Conservation (phyloP, 2,797 vertebrate genomes). For the Podarcis lilfordi region DNA sequence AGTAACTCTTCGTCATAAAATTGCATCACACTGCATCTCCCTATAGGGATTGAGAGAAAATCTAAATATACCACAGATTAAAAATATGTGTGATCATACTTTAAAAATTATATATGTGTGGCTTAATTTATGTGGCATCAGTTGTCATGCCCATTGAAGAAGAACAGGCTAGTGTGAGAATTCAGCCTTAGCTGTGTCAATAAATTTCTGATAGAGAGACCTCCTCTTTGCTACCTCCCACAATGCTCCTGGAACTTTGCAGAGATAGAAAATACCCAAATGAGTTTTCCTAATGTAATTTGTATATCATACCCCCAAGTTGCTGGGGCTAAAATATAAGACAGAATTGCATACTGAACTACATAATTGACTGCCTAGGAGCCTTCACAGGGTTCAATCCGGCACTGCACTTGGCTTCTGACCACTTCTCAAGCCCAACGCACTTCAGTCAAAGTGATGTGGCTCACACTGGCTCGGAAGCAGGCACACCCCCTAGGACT, state of each 20-base stretch:
- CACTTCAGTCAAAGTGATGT: no score
- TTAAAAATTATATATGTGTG: no score
- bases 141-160: not conserved
- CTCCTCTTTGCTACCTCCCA: not conserved
- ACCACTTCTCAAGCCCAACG: no score
- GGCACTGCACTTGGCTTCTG: no score
- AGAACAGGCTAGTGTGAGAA: not conserved
- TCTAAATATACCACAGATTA: not conserved
- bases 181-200: not conserved
- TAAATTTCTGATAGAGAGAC: not conserved
- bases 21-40: conserved; percentile 40
- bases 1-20: conserved; percentile 59
- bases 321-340: not conserved
- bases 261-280: not conserved
- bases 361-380: not conserved
- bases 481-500: no score
- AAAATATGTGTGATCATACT: no score
- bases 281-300: not conserved
- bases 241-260: not conserved
- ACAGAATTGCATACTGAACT: not conserved
- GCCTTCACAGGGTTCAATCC: no score
- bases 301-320: not conserved
- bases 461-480: no score
- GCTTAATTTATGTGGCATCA: not conserved
- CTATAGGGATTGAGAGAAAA: not conserved